Evolutionary conservation across 2,797 vertebrate species (phyloP).

Genomic region (Podargus strigoides): DNA sequence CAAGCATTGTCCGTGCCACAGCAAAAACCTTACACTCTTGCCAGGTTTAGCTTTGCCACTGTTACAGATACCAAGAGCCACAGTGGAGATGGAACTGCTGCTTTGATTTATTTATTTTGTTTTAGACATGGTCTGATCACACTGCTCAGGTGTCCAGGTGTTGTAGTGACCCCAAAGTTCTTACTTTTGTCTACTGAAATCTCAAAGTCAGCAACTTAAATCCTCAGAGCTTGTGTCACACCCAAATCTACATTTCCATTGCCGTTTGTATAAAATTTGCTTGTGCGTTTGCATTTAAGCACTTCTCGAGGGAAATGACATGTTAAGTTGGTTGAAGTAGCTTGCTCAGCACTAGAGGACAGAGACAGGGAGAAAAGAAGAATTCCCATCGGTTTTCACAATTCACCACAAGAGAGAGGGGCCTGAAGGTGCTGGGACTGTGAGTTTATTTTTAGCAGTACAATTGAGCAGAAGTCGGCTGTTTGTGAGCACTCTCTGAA

Average conservation of each 20-base stretch:
- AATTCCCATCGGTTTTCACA: background rate
- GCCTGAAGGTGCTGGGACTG: background rate
- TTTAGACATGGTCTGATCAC: background rate
- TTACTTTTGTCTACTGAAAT: background rate
- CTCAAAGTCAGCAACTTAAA: background rate
- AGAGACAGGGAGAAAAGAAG: background rate
- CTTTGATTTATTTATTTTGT: too few relatives aligned
- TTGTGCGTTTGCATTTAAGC: background rate
- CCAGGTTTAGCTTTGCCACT: background rate
- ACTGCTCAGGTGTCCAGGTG: background rate
- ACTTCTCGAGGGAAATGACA: background rate
- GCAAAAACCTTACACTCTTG: background rate
- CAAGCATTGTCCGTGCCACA: background rate
- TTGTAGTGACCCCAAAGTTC: background rate
- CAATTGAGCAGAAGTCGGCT: background rate
- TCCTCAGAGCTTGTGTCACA: background rate
- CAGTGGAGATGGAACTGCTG: background rate
- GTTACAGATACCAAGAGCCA: background rate
- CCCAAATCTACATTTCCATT: background rate
- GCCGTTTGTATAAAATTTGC: background rate
- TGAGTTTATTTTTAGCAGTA: background rate
- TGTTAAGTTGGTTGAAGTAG: background rate
- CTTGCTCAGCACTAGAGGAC: conserved; percentile 1
- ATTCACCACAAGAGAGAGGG: background rate
- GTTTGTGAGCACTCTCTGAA: background rate